These are phyloP conservation scores for Oryzias woworae DNA, from an alignment of 2,113 vertebrate species.

Conservation along the genomic window DNA sequence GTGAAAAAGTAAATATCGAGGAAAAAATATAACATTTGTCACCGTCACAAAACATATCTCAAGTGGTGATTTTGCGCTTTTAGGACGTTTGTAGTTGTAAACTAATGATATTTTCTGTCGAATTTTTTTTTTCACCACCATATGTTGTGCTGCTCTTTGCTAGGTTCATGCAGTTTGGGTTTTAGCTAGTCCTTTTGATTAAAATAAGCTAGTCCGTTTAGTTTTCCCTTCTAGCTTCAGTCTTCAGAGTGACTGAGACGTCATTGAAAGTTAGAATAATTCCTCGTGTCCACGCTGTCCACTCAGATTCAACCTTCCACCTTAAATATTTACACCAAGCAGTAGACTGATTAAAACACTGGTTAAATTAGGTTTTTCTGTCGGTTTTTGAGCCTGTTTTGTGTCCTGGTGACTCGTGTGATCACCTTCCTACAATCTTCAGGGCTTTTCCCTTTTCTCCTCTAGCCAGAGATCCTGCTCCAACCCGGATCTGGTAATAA, in stretches of 20 bases:
- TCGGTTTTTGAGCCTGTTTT: constrained; percentile 23
- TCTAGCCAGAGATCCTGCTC: constrained; percentile 32
- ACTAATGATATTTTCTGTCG: too few species aligned
- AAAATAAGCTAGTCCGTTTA: too few species aligned
- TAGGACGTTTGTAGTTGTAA: too few species aligned
- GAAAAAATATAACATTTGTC: constrained; percentile 5
- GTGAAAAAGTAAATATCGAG: constrained; percentile 31
- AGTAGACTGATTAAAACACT: neutral
- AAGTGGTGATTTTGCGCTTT: neutral
- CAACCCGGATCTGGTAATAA: constrained; percentile 28
- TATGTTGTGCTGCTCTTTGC: too few species aligned
- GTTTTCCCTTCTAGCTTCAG: too few species aligned
- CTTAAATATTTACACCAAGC: neutral
- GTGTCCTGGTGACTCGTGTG: constrained; percentile 64
- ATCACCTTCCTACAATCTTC: constrained; percentile 43
- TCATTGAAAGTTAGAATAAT: too few species aligned
- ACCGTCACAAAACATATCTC: neutral
- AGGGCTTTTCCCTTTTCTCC: constrained; percentile 27
- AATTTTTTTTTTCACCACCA: too few species aligned
- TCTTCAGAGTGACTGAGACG: too few species aligned
- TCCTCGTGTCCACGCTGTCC: too few species aligned
- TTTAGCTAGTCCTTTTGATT: too few species aligned
- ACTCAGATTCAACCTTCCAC: too few species aligned
- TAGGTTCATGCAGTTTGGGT: too few species aligned
- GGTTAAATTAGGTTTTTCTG: neutral